These are phyloP conservation scores for Rousettus leschenaultii DNA, from an alignment of 2,113 vertebrate species.

Conservation along the genomic window DNA sequence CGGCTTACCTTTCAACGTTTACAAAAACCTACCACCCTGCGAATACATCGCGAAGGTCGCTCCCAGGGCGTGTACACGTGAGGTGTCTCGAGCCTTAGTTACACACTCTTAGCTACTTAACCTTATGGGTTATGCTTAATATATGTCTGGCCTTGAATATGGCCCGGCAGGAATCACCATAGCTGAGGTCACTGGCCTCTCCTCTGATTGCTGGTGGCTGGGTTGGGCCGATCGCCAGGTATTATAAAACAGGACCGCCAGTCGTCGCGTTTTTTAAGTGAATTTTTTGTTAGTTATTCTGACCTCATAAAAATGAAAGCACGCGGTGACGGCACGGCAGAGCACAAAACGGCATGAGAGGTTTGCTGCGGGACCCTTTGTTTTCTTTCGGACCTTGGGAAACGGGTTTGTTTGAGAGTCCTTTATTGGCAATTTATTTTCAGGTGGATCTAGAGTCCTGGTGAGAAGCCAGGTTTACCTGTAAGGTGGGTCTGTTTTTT, in stretches of 20 bases:
- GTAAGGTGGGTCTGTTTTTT: not conserved
- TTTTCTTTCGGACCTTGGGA: not conserved
- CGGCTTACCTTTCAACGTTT: not conserved
- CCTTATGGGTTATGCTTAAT: too few species aligned
- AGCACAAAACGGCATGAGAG: not conserved
- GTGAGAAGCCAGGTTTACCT: not conserved
- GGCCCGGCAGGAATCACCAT: not conserved
- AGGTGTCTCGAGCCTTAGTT: not conserved
- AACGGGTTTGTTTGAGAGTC: not conserved
- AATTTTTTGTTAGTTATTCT: not conserved
- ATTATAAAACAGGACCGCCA: not conserved
- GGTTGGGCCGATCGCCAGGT: not conserved
- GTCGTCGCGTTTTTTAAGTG: not conserved
- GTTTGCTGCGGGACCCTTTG: not conserved
- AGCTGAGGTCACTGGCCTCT: not conserved
- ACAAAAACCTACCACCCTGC: not conserved
- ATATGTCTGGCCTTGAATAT: not conserved
- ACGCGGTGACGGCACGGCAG: not conserved
- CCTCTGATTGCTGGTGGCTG: not conserved
- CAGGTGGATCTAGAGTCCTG: not conserved
- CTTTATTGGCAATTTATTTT: not conserved
- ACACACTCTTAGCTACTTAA: too few species aligned
- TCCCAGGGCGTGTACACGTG: too few species aligned
- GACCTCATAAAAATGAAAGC: not conserved
- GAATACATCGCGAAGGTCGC: not conserved